These are phyloP conservation scores for Hapalemur alaotrensis DNA, from an alignment of 2,797 vertebrate species.

Conservation along the genomic window DNA sequence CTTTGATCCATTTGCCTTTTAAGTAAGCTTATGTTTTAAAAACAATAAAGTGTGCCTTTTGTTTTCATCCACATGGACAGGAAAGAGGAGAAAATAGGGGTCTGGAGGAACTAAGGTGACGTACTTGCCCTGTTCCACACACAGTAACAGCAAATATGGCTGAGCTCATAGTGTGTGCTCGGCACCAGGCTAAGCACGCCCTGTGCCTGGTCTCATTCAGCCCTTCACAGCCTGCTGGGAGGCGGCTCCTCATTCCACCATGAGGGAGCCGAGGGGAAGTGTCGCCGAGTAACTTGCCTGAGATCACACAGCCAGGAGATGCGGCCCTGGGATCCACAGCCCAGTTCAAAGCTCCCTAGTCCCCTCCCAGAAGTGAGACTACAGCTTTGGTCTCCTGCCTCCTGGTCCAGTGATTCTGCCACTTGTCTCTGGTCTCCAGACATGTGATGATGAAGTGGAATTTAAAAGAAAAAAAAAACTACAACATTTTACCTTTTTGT, in stretches of 20 bases:
- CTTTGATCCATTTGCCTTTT: background rate
- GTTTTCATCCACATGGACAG: background rate
- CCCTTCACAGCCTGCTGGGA: background rate
- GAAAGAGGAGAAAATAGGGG: background rate
- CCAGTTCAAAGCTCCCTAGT: no score
- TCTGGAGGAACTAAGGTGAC: background rate
- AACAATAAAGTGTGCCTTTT: background rate
- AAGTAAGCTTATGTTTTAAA: background rate
- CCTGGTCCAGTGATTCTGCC: background rate
- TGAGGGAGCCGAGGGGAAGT: background rate
- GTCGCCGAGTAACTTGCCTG: background rate
- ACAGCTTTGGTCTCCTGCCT: background rate
- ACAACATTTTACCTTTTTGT: background rate
- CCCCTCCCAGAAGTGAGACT: background rate
- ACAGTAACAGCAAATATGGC: no score
- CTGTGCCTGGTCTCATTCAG: no score
- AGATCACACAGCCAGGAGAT: background rate
- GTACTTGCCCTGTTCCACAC: background rate
- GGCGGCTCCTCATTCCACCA: background rate
- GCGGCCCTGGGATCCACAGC: background rate
- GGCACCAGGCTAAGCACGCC: no score
- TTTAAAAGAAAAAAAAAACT: background rate
- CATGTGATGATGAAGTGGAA: background rate
- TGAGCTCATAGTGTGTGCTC: fast-evolving
- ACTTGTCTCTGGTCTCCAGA: background rate